Conservation (phyloP, 2,797 vertebrate species). For the Ctenochaetus hawaiiensis region DNA sequence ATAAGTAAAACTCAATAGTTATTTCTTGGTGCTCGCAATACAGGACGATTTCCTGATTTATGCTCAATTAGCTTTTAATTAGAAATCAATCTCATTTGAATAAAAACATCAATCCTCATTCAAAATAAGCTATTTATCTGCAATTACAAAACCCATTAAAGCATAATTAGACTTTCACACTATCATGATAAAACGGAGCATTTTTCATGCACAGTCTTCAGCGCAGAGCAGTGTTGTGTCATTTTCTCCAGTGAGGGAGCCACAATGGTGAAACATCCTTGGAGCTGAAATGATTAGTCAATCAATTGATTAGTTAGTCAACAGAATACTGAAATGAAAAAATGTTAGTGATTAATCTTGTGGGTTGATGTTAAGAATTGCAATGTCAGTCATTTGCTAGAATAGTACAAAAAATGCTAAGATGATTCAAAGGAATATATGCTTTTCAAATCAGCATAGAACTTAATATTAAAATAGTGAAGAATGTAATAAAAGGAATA, state of each 20-base stretch:
- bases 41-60: slow-evolving; percentile 74
- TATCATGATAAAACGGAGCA: slow-evolving; percentile 59
- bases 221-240: slow-evolving; percentile 1
- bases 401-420: background rate
- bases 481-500: background rate
- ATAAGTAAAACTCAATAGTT: slow-evolving; percentile 30
- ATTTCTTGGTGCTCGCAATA: slow-evolving; percentile 66
- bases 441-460: background rate
- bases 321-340: background rate
- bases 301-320: slow-evolving; percentile 2
- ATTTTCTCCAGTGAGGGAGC: slow-evolving; percentile 7
- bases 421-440: background rate
- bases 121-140: slow-evolving; percentile 83
- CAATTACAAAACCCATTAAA: slow-evolving; percentile 85
- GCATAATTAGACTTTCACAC: slow-evolving; percentile 82
- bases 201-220: slow-evolving; percentile 46
- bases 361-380: background rate
- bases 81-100: slow-evolving; percentile 85
- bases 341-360: background rate
- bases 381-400: background rate
- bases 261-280: background rate
- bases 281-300: background rate
- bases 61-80: slow-evolving; percentile 85
- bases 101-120: slow-evolving; percentile 82
- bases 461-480: no score